Evolutionary conservation across 2,888 invertebrate genomes (phyloP).

Genomic region (Lydus trimaculatus): DNA sequence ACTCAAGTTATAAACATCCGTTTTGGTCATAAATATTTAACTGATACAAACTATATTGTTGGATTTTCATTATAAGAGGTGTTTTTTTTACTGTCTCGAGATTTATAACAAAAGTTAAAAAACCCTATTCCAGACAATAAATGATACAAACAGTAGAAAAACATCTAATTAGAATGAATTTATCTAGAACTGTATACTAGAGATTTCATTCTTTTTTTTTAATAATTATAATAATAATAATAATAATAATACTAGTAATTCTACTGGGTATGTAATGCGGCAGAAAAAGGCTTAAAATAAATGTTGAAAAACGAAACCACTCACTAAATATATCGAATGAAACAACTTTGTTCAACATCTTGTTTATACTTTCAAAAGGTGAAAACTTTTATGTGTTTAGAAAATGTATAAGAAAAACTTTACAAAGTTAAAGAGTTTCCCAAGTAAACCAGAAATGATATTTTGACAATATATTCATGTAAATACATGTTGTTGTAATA

Average conservation of each 20-base stretch:
- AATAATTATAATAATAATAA: no score
- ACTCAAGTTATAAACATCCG: not conserved
- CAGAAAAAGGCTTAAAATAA: not conserved
- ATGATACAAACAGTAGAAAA: not conserved
- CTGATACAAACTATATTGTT: not conserved
- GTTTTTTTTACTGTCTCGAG: no score
- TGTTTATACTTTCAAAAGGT: constrained; percentile 29
- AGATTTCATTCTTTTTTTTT: no score
- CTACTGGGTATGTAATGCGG: not conserved
- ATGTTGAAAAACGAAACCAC: constrained; percentile 9
- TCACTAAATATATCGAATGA: constrained; percentile 15
- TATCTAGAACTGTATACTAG: not conserved
- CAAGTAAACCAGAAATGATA: constrained; percentile 16
- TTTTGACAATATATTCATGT: constrained; percentile 13
- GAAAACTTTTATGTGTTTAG: constrained; percentile 23
- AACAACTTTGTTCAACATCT: constrained; percentile 26
- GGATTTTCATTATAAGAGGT: not conserved
- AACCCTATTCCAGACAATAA: not conserved
- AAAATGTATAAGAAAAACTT: constrained; percentile 24
- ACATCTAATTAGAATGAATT: not conserved
- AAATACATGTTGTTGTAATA: not conserved
- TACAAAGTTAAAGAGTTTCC: constrained; percentile 19
- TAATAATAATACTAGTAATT: not conserved
- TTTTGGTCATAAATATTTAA: not conserved
- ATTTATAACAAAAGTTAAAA: not conserved